Evolutionary conservation across 1,140 invertebrate species (phyloP), one percentile per base, ranked within the genome.

Genomic region (Dendrolimus punctatus): DNA sequence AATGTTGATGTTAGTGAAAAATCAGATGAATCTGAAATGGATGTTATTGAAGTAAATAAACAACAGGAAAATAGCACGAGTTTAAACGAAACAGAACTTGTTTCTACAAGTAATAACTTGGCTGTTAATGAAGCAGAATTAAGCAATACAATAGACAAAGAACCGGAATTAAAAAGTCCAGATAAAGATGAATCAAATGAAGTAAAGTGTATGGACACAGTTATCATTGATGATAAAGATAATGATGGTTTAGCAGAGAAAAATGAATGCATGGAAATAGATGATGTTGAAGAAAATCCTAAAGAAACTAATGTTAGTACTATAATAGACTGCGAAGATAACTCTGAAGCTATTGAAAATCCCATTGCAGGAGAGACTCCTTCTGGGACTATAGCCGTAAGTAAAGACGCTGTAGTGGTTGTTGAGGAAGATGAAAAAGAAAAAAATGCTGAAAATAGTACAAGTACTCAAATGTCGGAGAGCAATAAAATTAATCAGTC

Each of bases 391-490:
- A 39, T 45, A 23, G 46, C 5, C 10, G 51, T 49, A 7, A 39
- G 41, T 48, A 46, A 9, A 39, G 39, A 38, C 41, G 38, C 45
- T 45, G 45, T 39, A 8, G 40, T 51, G 46, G 44, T 54, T 6
- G 42, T 55, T 9, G 45, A 60, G 47, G 49, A 50, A 7, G 51
- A 65, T 47, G 52, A 55, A 52, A 38, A 37, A 47, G 58, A 64
- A 55, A 56, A 8, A 8, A 42, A 50, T 44, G 57, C 43, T 46
- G 42, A 61, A 53, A 62, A 61, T 60, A 46, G 46, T 61, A 37
- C 40, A 23, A 23, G 23, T 23, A 23, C 23, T 23, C 23, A 23
- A 23, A 1, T 23, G 1, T 23, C 23, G 3, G 23, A 23, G 23
- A 23, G 23, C 23, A 23, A 23, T 23, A 23, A 23, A 23, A 23